Percentiles rank a stretch among this genome's conserved stretches.
These are phyloP conservation scores for Thumatha senex DNA, from an alignment of 2,888 invertebrate genomes.

Conservation along the genomic window DNA sequence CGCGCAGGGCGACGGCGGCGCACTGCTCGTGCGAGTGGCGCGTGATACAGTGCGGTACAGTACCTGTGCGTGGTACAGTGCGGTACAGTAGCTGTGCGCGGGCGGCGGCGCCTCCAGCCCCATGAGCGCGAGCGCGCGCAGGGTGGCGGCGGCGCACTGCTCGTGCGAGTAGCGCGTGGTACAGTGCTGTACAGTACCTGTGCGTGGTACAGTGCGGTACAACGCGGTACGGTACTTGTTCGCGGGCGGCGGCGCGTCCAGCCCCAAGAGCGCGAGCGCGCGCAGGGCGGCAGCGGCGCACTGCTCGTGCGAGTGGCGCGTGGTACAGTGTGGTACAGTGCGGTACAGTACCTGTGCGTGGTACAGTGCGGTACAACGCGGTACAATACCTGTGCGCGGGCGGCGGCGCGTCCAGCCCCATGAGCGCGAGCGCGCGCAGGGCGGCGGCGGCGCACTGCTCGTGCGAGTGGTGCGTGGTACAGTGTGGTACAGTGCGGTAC, in stretches of 20 bases:
- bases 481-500: slow-evolving; percentile 83
- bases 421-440: not conserved
- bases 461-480: slow-evolving; percentile 16
- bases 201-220: slow-evolving; percentile 84
- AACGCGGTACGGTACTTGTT: not conserved
- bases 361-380: slow-evolving; percentile 84
- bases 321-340: slow-evolving; percentile 92
- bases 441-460: slow-evolving; percentile 64
- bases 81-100: not conserved
- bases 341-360: slow-evolving; percentile 88
- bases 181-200: slow-evolving; percentile 75
- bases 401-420: slow-evolving; percentile 83
- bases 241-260: slow-evolving; percentile 84
- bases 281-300: slow-evolving; percentile 80
- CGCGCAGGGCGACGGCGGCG: slow-evolving; percentile 77
- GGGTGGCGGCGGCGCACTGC: slow-evolving; percentile 79
- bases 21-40: not conserved
- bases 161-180: slow-evolving; percentile 86
- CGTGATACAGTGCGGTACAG: slow-evolving; percentile 74
- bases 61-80: slow-evolving; percentile 52
- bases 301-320: slow-evolving; percentile 66
- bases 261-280: slow-evolving; percentile 91
- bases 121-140: slow-evolving; percentile 91
- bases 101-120: slow-evolving; percentile 85
- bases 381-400: slow-evolving; percentile 84